Conservation (phyloP, 2,888 invertebrate species). For the Dryadula phaetusa region DNA sequence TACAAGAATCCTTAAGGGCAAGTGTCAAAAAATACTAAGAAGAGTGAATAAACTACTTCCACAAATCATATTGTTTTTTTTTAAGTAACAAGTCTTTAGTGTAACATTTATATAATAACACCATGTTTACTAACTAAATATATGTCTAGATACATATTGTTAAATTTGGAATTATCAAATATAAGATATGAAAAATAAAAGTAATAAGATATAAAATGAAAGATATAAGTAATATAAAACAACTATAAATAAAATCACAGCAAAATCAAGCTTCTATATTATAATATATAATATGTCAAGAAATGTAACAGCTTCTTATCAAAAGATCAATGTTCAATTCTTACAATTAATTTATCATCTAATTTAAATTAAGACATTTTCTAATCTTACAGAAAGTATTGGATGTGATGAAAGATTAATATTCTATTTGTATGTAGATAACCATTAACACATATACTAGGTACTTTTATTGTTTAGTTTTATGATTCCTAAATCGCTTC, state of each 20-base stretch:
- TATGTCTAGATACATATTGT: neutral
- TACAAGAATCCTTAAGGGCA: constrained; percentile 61
- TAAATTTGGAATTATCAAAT: constrained; percentile 1
- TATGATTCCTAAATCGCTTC: constrained; percentile 70
- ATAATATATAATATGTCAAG: constrained; percentile 16
- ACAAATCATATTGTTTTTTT: constrained; percentile 29
- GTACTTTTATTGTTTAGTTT: constrained; percentile 65
- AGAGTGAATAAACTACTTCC: constrained; percentile 35
- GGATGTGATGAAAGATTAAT: constrained; percentile 7
- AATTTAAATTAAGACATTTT: neutral
- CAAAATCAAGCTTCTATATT: constrained; percentile 5
- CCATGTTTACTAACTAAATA: neutral
- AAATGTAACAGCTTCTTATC: constrained; percentile 11
- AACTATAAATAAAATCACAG: constrained; percentile 27
- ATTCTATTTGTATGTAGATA: constrained; percentile 15
- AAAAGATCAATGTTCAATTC: constrained; percentile 4
- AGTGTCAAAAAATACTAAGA: constrained; percentile 43
- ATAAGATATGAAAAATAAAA: neutral
- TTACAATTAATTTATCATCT: constrained; percentile 10
- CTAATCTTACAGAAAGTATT: constrained; percentile 21
- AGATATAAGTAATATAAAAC: neutral
- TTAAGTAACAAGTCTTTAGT: constrained; percentile 10
- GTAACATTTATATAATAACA: neutral
- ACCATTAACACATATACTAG: neutral
- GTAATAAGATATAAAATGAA: neutral